Conservation (phyloP, 2,113 vertebrate genomes). For the Orthonyx spaldingii region DNA sequence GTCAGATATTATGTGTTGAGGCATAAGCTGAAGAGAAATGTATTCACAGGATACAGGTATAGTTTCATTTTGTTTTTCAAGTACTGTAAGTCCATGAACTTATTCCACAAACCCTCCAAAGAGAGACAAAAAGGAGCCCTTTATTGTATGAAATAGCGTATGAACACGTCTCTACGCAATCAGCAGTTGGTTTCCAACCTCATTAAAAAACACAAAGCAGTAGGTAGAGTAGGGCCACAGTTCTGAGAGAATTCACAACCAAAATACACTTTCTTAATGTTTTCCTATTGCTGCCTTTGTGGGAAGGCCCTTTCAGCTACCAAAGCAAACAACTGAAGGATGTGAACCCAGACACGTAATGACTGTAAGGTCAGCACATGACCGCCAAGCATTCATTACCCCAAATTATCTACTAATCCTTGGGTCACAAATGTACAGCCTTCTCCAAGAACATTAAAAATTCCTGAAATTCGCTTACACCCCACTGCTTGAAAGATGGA, state of each 20-base stretch:
- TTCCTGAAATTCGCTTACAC: slow-evolving; percentile 64
- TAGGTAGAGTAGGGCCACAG: not conserved
- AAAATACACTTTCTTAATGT: not conserved
- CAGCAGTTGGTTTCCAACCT: not conserved
- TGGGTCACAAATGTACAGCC: slow-evolving; percentile 50
- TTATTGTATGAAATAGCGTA: fast-evolving
- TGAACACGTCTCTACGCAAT: not conserved
- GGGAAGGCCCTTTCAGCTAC: not conserved
- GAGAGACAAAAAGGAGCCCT: not conserved
- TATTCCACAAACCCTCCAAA: not conserved
- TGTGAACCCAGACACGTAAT: slow-evolving; percentile 52
- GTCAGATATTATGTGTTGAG: not conserved
- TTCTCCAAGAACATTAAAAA: slow-evolving; percentile 45
- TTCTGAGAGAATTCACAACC: not conserved
- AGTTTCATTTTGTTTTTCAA: not conserved
- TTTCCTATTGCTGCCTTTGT: slow-evolving; percentile 19
- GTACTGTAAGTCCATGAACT: not conserved
- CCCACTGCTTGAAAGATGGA: slow-evolving; percentile 42
- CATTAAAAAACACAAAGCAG: not conserved
- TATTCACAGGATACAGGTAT: not conserved
- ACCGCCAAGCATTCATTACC: slow-evolving; percentile 45
- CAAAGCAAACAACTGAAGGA: slow-evolving; percentile 34
- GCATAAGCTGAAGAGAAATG: not conserved
- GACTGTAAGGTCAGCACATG: slow-evolving; percentile 42
- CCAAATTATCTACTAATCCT: slow-evolving; percentile 65